phyloP scores from a whole-genome alignment of 2,888 invertebrate species.

The Micoletzkya japonica region DNA sequence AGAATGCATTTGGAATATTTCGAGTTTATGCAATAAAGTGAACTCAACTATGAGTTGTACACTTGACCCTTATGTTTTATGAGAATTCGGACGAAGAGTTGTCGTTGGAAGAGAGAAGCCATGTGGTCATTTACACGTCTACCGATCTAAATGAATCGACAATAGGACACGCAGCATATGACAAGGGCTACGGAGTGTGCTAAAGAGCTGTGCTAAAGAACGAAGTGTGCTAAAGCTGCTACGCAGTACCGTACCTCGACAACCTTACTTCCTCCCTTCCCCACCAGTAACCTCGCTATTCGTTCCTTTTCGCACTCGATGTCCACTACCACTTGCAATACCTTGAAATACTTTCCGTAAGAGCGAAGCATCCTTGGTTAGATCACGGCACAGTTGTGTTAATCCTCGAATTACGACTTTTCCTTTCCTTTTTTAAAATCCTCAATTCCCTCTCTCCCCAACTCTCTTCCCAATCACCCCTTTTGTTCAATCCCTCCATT shows the following conservation, averaged over 20 bases:
- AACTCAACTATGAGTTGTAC: constrained; percentile 3
- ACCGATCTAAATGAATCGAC: constrained; percentile 39
- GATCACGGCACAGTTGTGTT: background rate
- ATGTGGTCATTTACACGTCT: constrained; percentile 47
- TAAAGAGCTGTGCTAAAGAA: background rate
- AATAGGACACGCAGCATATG: too few relatives aligned
- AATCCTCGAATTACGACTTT: constrained; percentile 4
- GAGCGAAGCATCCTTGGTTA: background rate
- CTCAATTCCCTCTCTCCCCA: background rate
- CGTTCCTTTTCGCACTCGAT: constrained; percentile 51
- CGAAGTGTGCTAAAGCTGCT: background rate
- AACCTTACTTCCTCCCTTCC: constrained; percentile 30
- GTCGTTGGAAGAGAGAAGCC: constrained; percentile 46
- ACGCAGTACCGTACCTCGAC: constrained; percentile 18
- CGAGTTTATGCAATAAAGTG: too few relatives aligned
- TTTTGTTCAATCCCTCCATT: background rate
- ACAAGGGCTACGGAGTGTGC: background rate
- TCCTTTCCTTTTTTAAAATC: background rate
- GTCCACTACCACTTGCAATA: constrained; percentile 50
- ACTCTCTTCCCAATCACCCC: background rate
- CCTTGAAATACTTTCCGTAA: constrained; percentile 15
- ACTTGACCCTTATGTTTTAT: constrained; percentile 44
- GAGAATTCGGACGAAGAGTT: constrained; percentile 41
- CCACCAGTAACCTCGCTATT: constrained; percentile 45
- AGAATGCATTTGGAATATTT: too few relatives aligned